Base-by-base conservation (phyloP, 1,140 invertebrate species). In the Holotrichia oblita region DNA sequence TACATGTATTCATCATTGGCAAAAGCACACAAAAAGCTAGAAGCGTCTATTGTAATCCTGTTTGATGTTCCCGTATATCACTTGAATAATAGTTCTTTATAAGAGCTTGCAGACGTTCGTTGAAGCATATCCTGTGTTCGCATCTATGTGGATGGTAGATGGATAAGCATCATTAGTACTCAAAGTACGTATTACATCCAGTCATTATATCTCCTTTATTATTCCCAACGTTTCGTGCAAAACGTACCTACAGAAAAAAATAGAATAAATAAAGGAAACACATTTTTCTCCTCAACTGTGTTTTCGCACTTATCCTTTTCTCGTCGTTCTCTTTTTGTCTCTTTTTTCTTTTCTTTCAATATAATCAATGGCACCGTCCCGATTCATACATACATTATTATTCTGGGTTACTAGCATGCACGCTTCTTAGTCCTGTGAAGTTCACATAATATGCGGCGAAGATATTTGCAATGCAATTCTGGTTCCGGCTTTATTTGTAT, bases 381-480 rank as follows among this genome's bases (percentile, higher is more conserved):
- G 48, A 55, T 55, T 55, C 48, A 55, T 55, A 55, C 48, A 55
- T 55, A 55, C 48, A 55, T n/a, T 34, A 55, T 55, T 55, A 55
- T 17, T 55, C 48, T 17, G 14, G 7, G 48, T 55, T 55, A n/a
- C 17, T 55, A 17, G 48, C 48, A 55, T 55, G 48, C 48, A 55
- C n/a, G 48, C 48, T 55, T 17, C 14, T 55, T 17, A 55, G 48
- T 55, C 48, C 17, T 55, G 48, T 55, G 17, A 55, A 55, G 48
- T 55, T 6, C 48, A 6, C 1, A 17, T 55, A 4, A 17, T 17
- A 14, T n/a, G 6, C n/a, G 48, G 17, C 14, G 17, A 55, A 55
- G 48, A 55, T 55, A 55, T 55, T 55, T 55, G 48, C 48, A 17
- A 55, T 55, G 48, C 48, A 55, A 55, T 55, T 55, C 48, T 55